A percentile compares a stretch with the other conserved stretches of the same genome.
phyloP scores from a whole-genome alignment of 2,797 vertebrate species.

The Odontamblyopus lacepedii region DNA sequence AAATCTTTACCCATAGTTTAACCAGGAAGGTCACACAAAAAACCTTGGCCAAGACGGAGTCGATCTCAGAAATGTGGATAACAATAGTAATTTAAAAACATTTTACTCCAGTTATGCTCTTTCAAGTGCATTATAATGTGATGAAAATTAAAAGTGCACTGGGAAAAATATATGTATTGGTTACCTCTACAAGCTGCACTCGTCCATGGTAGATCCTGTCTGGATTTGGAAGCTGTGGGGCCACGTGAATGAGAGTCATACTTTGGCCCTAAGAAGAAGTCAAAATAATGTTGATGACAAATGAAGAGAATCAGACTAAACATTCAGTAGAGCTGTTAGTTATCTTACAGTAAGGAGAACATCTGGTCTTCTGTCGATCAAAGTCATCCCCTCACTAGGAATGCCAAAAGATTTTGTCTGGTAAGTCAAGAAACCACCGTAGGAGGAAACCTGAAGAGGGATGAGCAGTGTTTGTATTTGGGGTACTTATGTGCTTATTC shows the following conservation, averaged over 20 bases:
- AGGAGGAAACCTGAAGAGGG: slow-evolving; percentile 85
- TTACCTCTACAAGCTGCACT: slow-evolving; percentile 89
- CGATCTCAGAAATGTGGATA: no score
- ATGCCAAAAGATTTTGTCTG: slow-evolving; percentile 93
- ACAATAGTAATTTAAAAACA: neutral
- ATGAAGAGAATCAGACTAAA: neutral
- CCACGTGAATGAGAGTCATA: slow-evolving; percentile 82
- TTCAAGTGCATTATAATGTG: neutral
- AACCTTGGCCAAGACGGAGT: no score
- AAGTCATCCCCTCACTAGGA: slow-evolving; percentile 89
- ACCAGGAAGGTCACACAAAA: no score
- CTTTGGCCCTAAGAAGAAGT: slow-evolving; percentile 72
- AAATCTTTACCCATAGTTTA: no score
- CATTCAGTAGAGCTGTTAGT: neutral
- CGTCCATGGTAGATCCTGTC: slow-evolving; percentile 84
- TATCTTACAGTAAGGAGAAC: slow-evolving; percentile 83
- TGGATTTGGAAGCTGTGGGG: slow-evolving; percentile 79
- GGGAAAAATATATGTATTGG: slow-evolving; percentile 8
- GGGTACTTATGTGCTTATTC: neutral
- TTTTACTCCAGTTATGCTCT: neutral
- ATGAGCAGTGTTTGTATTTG: no score
- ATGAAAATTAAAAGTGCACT: slow-evolving; percentile 1
- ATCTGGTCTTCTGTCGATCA: slow-evolving; percentile 82
- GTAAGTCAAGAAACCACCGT: slow-evolving; percentile 90
- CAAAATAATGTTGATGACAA: slow-evolving; percentile 2